A percentile compares a stretch with the other conserved stretches of the same genome.
Evolutionary conservation across 2,888 invertebrate genomes (phyloP).

Genomic region (Blera fallax): DNA sequence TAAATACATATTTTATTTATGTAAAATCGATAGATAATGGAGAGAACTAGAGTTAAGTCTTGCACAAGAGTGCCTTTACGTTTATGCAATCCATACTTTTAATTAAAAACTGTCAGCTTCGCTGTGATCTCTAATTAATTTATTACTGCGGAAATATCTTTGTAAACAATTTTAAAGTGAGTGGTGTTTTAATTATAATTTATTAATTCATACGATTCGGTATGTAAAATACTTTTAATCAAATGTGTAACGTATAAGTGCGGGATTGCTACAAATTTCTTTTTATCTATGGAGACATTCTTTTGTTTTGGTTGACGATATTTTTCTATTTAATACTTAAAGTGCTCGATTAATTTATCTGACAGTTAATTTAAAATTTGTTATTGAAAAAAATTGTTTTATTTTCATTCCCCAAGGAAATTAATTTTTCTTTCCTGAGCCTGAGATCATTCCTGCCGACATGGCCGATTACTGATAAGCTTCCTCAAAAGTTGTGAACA

Average conservation of each 20-base stretch:
- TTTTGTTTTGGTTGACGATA: slow-evolving; percentile 2
- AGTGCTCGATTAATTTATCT: slow-evolving; percentile 27
- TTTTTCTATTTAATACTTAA: neutral
- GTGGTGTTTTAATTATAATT: slow-evolving; percentile 55
- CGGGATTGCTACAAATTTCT: neutral
- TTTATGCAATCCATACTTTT: slow-evolving; percentile 40
- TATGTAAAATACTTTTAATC: slow-evolving; percentile 5
- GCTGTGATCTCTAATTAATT: slow-evolving; percentile 65
- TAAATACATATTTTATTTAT: slow-evolving; percentile 10
- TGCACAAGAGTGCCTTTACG: slow-evolving; percentile 1
- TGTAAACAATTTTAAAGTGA: slow-evolving; percentile 43
- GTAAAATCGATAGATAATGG: slow-evolving; percentile 37
- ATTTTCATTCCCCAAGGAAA: neutral
- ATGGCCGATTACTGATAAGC: neutral
- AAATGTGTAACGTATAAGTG: neutral
- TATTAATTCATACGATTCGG: slow-evolving; percentile 1
- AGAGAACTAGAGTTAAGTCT: neutral
- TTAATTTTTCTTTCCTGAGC: neutral
- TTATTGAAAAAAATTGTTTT: slow-evolving; percentile 21
- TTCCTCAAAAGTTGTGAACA: neutral
- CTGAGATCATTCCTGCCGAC: neutral
- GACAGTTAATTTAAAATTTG: slow-evolving; percentile 16
- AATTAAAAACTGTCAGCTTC: slow-evolving; percentile 57
- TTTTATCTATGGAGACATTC: neutral
- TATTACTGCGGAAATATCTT: slow-evolving; percentile 48